Conservation (phyloP, 1,140 invertebrate genomes). For the Hycleus phaleratus region DNA sequence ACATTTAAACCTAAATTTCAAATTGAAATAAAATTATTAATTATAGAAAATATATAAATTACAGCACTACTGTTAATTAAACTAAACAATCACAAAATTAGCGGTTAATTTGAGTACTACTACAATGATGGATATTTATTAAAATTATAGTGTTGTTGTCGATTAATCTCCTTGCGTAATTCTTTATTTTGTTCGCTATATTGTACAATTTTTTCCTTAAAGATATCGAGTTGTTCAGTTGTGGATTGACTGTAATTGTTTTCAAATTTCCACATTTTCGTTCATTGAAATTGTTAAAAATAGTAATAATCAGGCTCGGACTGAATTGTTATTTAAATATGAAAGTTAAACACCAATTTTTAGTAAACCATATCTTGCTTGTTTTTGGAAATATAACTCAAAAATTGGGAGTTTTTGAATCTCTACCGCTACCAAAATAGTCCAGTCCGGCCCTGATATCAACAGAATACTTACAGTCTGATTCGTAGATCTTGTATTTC, state of each 20-base stretch:
- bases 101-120: not conserved
- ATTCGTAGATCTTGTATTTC: slow-evolving; percentile 43
- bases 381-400: not conserved
- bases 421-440: too few species aligned
- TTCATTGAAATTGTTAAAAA: not conserved
- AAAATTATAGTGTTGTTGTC: slow-evolving; percentile 33
- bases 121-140: slow-evolving; percentile 33
- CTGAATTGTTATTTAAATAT: too few species aligned
- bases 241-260: slow-evolving; percentile 40
- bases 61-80: too few species aligned
- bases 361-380: not conserved
- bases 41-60: too few species aligned
- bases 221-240: slow-evolving; percentile 45
- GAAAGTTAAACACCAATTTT: not conserved
- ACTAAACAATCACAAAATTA: too few species aligned
- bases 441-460: not conserved
- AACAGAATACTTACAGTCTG: slow-evolving; percentile 44
- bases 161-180: slow-evolving; percentile 48
- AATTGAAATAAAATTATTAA: too few species aligned
- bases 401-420: too few species aligned
- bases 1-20: too few species aligned
- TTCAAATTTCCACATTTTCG: not conserved
- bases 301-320: not conserved
- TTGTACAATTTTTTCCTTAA: slow-evolving; percentile 47
- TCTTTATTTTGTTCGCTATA: slow-evolving; percentile 47